Conservation (phyloP, 2,888 invertebrate genomes). For the Lagria hirta region DNA sequence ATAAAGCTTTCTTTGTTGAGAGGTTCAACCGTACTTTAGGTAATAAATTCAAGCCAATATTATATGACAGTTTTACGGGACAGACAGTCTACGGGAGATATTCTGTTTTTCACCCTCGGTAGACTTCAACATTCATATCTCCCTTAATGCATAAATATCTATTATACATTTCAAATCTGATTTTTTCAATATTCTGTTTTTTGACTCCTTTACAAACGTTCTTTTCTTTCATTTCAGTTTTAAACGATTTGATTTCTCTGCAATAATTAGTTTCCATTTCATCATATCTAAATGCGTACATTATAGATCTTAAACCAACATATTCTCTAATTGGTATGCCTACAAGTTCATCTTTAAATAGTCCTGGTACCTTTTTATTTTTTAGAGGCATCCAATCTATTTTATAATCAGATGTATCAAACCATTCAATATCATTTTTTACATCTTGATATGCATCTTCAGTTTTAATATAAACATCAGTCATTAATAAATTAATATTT, state of each 20-base stretch:
- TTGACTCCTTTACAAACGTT: conserved; percentile 3
- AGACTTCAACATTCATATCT: no score
- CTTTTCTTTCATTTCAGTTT: conserved; percentile 5
- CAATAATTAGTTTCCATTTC: conserved; percentile 5
- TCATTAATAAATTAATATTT: conserved; percentile 3
- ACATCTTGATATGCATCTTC: conserved; percentile 10
- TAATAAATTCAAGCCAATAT: no score
- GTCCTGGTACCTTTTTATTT: conserved; percentile 9
- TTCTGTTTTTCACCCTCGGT: no score
- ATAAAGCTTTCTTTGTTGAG: no score
- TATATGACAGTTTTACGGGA: no score
- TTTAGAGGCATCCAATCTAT: conserved; percentile 12
- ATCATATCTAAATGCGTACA: conserved; percentile 10
- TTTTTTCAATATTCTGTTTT: conserved; percentile 5
- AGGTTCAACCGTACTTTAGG: no score
- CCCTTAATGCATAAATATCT: no score
- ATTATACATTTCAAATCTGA: conserved; percentile 5
- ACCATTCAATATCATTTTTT: conserved; percentile 9
- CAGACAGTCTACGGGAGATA: no score
- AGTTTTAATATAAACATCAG: conserved; percentile 10
- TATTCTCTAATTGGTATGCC: conserved; percentile 11
- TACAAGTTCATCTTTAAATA: conserved; percentile 9
- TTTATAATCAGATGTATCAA: conserved; percentile 8
- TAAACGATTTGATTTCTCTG: conserved; percentile 6
- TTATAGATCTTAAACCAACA: conserved; percentile 6